A percentile compares a stretch with the other conserved stretches of the same genome.
Conservation (phyloP, 2,888 invertebrate species). For the Volucella inflata region DNA sequence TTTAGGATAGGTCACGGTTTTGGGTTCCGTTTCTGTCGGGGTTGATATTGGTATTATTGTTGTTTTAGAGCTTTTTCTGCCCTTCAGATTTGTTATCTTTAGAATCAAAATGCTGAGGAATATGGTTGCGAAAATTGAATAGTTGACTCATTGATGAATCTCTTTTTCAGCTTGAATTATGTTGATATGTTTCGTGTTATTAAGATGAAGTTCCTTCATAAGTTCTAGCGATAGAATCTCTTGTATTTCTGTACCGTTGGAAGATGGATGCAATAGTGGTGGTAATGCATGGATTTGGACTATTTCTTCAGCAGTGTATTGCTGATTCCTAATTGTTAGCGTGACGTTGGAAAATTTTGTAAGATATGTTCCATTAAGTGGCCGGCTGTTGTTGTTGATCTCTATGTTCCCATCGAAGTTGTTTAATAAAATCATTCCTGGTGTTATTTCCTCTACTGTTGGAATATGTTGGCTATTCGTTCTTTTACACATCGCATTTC, state of each 20-base stretch:
- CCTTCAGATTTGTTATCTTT: too few relatives aligned
- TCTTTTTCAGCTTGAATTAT: too few relatives aligned
- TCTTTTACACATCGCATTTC: neutral
- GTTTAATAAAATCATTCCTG: neutral
- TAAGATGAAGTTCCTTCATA: slow-evolving; percentile 18
- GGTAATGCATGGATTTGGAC: slow-evolving; percentile 7
- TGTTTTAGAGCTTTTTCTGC: too few relatives aligned
- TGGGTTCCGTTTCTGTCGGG: too few relatives aligned
- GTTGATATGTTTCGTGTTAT: neutral
- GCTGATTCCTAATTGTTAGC: slow-evolving; percentile 1
- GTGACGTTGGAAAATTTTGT: slow-evolving; percentile 8
- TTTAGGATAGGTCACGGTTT: too few relatives aligned
- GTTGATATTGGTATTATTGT: too few relatives aligned
- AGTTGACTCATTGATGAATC: too few relatives aligned
- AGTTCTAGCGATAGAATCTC: slow-evolving; percentile 18
- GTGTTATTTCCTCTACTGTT: slow-evolving; percentile 3
- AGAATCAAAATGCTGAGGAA: too few relatives aligned
- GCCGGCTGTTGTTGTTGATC: neutral
- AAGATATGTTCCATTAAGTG: neutral
- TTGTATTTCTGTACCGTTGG: slow-evolving; percentile 9
- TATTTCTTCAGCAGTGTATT: slow-evolving; percentile 11
- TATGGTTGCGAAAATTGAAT: too few relatives aligned
- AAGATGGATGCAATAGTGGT: slow-evolving; percentile 8
- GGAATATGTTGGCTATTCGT: slow-evolving; percentile 11
- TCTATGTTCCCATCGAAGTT: neutral